phyloP scores from a whole-genome alignment of 1,140 invertebrate genomes.

The Pomphorhynchus laevis region DNA sequence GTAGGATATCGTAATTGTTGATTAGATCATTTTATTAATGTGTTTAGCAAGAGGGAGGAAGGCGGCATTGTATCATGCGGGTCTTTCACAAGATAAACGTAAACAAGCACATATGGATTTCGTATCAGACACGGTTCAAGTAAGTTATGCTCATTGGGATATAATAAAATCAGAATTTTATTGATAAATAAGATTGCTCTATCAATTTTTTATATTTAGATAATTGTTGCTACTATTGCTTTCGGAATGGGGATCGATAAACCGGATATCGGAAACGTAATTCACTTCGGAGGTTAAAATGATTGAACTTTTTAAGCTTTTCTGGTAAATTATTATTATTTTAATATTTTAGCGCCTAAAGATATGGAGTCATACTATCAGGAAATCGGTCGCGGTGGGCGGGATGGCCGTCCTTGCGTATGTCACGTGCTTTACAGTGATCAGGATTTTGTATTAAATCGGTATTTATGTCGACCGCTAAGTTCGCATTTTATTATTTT shows the following conservation, averaged over 20 bases:
- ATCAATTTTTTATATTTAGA: slow-evolving; percentile 10
- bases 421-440: slow-evolving; percentile 36
- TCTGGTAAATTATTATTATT: slow-evolving; percentile 33
- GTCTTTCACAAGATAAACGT: slow-evolving; percentile 23
- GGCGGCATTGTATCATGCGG: slow-evolving; percentile 14
- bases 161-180: background rate
- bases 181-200: slow-evolving; percentile 5
- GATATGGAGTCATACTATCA: slow-evolving; percentile 23
- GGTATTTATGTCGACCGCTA: too few relatives aligned
- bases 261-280: slow-evolving; percentile 26
- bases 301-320: slow-evolving; percentile 12
- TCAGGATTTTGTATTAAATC: too few relatives aligned
- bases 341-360: slow-evolving; percentile 35
- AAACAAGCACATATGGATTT: slow-evolving; percentile 27
- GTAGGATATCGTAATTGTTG: too few relatives aligned
- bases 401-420: slow-evolving; percentile 26
- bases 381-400: slow-evolving; percentile 28
- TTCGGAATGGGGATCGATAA: slow-evolving; percentile 42
- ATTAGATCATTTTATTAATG: too few relatives aligned
- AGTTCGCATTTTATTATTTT: too few relatives aligned
- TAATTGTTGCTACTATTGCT: slow-evolving; percentile 28
- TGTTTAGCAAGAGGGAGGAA: background rate
- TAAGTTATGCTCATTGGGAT: background rate
- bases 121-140: slow-evolving; percentile 27
- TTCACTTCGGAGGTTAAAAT: slow-evolving; percentile 3